Evolutionary conservation across 2,797 vertebrate genomes (phyloP).

Genomic region (Benthosema pterotum): DNA sequence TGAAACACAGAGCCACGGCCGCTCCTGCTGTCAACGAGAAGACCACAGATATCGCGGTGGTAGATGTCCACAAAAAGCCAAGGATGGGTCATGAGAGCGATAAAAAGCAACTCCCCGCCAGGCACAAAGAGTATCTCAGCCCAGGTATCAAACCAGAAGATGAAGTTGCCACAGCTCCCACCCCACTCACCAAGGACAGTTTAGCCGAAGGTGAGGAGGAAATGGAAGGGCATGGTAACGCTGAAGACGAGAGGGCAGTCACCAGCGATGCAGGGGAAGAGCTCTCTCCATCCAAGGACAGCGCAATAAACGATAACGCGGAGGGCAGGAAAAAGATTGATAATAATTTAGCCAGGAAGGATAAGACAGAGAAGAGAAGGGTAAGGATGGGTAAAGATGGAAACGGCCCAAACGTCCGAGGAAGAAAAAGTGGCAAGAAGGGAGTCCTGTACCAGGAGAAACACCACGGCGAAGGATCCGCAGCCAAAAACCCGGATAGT

Average conservation of each 20-base stretch:
- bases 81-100: too few relatives aligned
- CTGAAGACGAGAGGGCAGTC: slow-evolving; percentile 70
- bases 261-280: slow-evolving; percentile 62
- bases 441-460: slow-evolving; percentile 68
- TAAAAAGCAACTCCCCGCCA: slow-evolving; percentile 20
- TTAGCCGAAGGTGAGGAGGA: slow-evolving; percentile 77
- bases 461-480: slow-evolving; percentile 68
- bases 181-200: slow-evolving; percentile 60
- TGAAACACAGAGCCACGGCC: slow-evolving; percentile 29
- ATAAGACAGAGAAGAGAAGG: slow-evolving; percentile 77
- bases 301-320: slow-evolving; percentile 71
- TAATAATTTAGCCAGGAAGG: slow-evolving; percentile 78
- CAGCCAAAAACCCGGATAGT: slow-evolving; percentile 60
- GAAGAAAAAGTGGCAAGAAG: slow-evolving; percentile 78
- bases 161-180: slow-evolving; percentile 60
- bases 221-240: slow-evolving; percentile 79
- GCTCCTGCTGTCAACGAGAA: slow-evolving; percentile 43
- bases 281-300: slow-evolving; percentile 59
- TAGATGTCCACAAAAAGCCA: neutral
- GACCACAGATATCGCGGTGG: slow-evolving; percentile 50
- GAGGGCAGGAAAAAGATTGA: slow-evolving; percentile 76
- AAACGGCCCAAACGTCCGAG: slow-evolving; percentile 77
- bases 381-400: slow-evolving; percentile 78
- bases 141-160: slow-evolving; percentile 70
- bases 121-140: slow-evolving; percentile 76